Conservation (phyloP, 64 coral and sea anemone species). For the Exaiptasia diaphana region DNA sequence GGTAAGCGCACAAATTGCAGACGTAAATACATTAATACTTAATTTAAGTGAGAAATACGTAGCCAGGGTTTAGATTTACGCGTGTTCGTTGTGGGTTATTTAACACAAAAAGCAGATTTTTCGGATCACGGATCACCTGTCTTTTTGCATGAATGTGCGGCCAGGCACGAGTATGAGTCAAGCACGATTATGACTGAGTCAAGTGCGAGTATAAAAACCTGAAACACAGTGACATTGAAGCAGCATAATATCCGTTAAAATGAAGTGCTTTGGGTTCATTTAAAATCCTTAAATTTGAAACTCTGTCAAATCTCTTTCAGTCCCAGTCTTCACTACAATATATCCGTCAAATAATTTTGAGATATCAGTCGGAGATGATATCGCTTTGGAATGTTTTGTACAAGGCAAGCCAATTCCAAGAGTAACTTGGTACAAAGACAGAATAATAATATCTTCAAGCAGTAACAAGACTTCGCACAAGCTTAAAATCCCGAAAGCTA, state of each 20-base stretch:
- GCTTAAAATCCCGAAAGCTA: constrained; percentile 7
- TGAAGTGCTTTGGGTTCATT: too few relatives aligned
- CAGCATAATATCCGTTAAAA: too few relatives aligned
- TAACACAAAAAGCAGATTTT: background rate
- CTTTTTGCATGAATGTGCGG: too few relatives aligned
- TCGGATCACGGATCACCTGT: too few relatives aligned
- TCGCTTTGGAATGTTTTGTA: constrained; percentile 22
- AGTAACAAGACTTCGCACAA: background rate
- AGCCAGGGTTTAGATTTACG: background rate
- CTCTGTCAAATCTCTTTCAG: too few relatives aligned
- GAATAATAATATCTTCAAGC: background rate
- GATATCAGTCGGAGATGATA: constrained; percentile 14
- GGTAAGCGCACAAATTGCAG: constrained; percentile 3
- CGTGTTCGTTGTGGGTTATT: background rate
- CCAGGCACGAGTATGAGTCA: too few relatives aligned
- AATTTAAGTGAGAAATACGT: too few relatives aligned
- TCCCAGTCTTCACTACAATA: constrained; percentile 38
- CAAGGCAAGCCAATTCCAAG: constrained; percentile 56
- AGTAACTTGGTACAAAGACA: constrained; percentile 71
- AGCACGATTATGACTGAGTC: too few relatives aligned
- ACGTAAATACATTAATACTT: background rate
- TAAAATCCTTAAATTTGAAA: too few relatives aligned
- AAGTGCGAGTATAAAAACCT: too few relatives aligned
- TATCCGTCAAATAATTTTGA: background rate
- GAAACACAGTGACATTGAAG: too few relatives aligned